phyloP scores from a whole-genome alignment of 2,113 vertebrate genomes.

The Etheostoma cragini region DNA sequence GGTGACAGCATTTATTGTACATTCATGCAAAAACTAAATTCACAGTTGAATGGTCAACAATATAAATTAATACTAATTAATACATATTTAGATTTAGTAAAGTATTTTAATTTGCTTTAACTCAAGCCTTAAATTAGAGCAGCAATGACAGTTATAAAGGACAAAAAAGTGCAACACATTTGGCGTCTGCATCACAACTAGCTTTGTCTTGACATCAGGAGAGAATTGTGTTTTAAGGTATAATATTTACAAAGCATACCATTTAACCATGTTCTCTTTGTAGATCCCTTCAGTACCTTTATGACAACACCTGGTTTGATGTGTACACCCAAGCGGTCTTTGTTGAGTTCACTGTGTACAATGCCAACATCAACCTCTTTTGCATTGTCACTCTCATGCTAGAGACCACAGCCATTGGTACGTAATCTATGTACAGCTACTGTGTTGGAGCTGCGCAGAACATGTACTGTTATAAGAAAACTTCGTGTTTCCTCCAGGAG shows the following conservation, averaged over 20 bases:
- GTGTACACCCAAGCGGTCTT: constrained; percentile 91
- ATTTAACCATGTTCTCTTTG: constrained; percentile 16
- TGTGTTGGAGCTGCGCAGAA: not conserved
- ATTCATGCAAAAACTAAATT: not conserved
- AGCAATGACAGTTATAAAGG: not conserved
- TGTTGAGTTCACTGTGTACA: constrained; percentile 96
- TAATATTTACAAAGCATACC: not conserved
- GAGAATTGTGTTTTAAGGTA: not conserved
- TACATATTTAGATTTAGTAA: not conserved
- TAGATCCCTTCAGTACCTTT: constrained; percentile 90
- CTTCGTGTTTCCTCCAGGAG: constrained; percentile 79
- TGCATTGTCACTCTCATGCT: constrained; percentile 90
- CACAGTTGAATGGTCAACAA: not conserved
- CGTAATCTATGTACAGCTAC: constrained; percentile 35
- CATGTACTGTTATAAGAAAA: not conserved
- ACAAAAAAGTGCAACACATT: not conserved
- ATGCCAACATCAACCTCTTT: constrained; percentile 96
- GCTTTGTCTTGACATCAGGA: not conserved
- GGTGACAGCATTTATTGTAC: not conserved
- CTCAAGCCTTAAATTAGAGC: not conserved
- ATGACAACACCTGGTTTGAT: constrained; percentile 92
- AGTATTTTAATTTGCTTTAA: not conserved
- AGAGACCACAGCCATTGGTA: constrained; percentile 91
- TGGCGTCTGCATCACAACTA: not conserved
- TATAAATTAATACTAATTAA: not conserved